phyloP scores from a whole-genome alignment of 2,113 vertebrate genomes.

The Dipodomys spectabilis region DNA sequence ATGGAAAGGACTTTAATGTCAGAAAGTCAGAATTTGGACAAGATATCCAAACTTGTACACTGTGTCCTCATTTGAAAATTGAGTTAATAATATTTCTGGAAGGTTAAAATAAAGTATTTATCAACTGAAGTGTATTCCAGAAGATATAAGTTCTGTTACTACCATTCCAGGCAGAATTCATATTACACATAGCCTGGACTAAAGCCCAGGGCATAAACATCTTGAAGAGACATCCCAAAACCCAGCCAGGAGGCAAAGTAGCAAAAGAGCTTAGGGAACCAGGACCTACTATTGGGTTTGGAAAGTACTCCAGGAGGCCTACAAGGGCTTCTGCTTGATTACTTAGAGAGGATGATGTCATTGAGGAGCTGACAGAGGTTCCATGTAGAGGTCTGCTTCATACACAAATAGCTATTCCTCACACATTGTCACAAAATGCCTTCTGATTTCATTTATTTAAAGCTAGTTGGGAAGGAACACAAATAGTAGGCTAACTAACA shows the following conservation, averaged over 20 bases:
- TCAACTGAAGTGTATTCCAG: background rate
- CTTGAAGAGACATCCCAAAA: background rate
- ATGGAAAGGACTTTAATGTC: background rate
- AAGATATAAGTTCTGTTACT: background rate
- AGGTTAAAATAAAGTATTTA: slow-evolving; percentile 8
- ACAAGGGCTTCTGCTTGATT: background rate
- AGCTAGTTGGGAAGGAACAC: background rate
- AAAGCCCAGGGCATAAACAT: slow-evolving; percentile 2
- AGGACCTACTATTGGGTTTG: background rate
- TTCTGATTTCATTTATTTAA: background rate
- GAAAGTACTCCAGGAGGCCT: background rate
- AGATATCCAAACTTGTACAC: background rate
- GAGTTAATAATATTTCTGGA: background rate
- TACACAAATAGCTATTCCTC: background rate
- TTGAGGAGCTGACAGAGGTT: background rate
- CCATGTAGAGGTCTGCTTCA: background rate
- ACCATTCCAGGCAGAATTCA: background rate
- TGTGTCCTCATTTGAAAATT: slow-evolving; percentile 3
- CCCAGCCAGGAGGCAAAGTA: background rate
- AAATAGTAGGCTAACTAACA: background rate
- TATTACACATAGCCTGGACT: slow-evolving; percentile 6
- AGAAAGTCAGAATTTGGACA: slow-evolving; percentile 19
- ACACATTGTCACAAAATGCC: background rate
- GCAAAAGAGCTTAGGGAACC: background rate
- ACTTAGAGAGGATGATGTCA: background rate